These are phyloP conservation scores for Homarus gammarus DNA, from an alignment of 2,888 invertebrate species.

Conservation along the genomic window DNA sequence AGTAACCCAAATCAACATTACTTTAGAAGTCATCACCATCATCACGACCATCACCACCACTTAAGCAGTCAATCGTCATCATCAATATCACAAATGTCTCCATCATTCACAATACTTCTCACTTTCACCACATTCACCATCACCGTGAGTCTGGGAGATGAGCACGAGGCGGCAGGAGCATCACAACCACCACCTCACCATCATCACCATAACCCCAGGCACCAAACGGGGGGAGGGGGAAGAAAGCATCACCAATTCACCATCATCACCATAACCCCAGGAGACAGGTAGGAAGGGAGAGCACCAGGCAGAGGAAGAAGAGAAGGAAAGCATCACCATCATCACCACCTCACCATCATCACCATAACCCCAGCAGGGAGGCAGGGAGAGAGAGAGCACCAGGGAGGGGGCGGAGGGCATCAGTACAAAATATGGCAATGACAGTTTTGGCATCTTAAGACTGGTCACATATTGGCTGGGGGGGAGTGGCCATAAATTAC, in stretches of 20 bases:
- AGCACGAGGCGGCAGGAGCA: neutral
- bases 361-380: neutral
- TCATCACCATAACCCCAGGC: neutral
- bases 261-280: neutral
- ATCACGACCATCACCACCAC: neutral
- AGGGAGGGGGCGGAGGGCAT: slow-evolving; percentile 37
- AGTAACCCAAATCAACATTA: no score
- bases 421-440: slow-evolving; percentile 73
- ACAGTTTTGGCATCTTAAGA: slow-evolving; percentile 71
- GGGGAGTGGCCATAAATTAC: slow-evolving; percentile 72
- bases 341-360: neutral
- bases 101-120: neutral
- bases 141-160: neutral
- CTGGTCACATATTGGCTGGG: slow-evolving; percentile 74
- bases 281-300: neutral
- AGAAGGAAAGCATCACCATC: neutral
- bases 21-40: neutral
- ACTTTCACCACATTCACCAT: neutral
- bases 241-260: no score
- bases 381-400: neutral
- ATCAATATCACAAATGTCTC: neutral
- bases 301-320: neutral
- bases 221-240: neutral
- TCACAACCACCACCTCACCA: neutral
- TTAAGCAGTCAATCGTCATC: neutral